These are phyloP conservation scores for Fulica atra DNA, from an alignment of 2,113 vertebrate genomes.

Conservation along the genomic window DNA sequence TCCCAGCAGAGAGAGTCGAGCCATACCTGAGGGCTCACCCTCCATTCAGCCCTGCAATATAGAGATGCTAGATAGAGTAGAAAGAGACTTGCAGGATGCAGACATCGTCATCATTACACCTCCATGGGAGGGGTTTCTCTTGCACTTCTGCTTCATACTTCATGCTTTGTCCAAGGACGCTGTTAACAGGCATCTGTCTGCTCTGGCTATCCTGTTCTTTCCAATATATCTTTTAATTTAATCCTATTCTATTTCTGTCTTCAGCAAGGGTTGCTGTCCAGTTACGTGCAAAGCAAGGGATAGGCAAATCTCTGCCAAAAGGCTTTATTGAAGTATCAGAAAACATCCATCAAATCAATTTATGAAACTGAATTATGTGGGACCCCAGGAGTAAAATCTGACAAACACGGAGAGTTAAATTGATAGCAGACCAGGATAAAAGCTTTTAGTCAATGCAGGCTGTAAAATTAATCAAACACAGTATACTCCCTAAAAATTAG, in stretches of 20 bases:
- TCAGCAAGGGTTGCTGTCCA: background rate
- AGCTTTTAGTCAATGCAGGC: constrained; percentile 41
- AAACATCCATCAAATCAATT: background rate
- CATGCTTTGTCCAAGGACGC: background rate
- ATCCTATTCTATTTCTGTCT: background rate
- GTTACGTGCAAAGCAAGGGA: constrained; percentile 36
- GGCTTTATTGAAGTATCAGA: constrained; percentile 23
- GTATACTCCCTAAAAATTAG: constrained; percentile 11
- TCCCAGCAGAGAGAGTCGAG: background rate
- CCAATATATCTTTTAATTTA: constrained; percentile 30
- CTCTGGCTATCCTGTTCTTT: constrained; percentile 24
- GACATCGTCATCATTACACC: background rate
- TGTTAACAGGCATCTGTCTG: background rate
- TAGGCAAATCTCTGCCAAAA: constrained; percentile 21
- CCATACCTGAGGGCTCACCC: background rate
- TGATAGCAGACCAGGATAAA: constrained; percentile 55
- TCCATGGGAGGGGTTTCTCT: background rate
- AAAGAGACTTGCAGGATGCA: background rate
- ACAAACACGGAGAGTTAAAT: constrained; percentile 24
- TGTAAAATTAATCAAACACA: constrained; percentile 42
- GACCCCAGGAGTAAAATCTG: constrained; percentile 24
- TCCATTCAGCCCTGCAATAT: background rate
- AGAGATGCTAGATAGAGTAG: background rate
- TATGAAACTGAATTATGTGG: constrained; percentile 24
- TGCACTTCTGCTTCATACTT: background rate